Percentiles rank a stretch among this genome's conserved stretches.
Evolutionary conservation across 2,797 vertebrate genomes (phyloP).

Genomic region (Enteromius radiatus): DNA sequence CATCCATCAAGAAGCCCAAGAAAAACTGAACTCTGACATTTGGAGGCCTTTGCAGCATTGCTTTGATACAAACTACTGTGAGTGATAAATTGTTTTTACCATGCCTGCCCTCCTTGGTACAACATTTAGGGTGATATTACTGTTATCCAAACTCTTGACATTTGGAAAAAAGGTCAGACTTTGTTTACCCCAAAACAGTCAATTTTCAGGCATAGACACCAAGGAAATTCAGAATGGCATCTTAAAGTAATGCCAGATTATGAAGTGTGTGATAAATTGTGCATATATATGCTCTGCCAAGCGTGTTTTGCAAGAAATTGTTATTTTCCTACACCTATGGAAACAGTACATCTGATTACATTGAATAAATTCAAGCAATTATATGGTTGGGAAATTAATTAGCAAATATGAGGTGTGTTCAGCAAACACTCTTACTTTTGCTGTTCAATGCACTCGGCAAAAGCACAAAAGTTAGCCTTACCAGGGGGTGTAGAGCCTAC

Average conservation of each 20-base stretch:
- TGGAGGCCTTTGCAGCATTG: constrained; percentile 68
- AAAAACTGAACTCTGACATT: constrained; percentile 80
- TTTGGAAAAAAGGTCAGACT: constrained; percentile 75
- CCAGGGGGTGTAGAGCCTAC: neutral
- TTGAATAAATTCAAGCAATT: neutral
- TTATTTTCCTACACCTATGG: neutral
- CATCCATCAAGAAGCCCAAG: constrained; percentile 71
- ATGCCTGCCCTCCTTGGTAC: constrained; percentile 66
- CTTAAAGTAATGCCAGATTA: constrained; percentile 54
- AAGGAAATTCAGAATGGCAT: constrained; percentile 57
- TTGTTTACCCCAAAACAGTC: constrained; percentile 66
- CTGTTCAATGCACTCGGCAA: neutral
- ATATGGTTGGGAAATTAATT: neutral
- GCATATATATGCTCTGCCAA: too few relatives aligned
- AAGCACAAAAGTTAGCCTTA: neutral
- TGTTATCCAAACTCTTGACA: constrained; percentile 68
- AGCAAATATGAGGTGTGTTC: neutral
- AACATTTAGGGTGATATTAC: constrained; percentile 71
- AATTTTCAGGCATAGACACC: constrained; percentile 57
- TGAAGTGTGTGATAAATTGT: neutral
- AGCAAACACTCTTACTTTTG: neutral
- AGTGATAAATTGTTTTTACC: constrained; percentile 76
- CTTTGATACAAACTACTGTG: constrained; percentile 72
- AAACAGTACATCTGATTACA: neutral
- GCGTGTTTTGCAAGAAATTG: neutral